phyloP scores from a whole-genome alignment of 2,113 vertebrate genomes.

The Paedocypris sp. region DNA sequence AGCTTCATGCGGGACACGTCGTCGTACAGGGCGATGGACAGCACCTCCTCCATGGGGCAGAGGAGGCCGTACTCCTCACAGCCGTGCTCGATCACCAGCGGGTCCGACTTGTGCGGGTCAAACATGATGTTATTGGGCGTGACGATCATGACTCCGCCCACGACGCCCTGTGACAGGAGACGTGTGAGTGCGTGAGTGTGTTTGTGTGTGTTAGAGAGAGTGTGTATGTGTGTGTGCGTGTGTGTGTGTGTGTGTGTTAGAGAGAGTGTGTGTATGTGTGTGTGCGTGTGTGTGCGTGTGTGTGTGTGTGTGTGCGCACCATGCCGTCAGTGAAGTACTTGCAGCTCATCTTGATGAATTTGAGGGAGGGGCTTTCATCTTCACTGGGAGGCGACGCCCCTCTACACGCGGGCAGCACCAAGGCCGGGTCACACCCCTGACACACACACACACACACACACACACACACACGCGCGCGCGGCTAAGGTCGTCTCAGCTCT shows the following conservation, averaged over 20 bases:
- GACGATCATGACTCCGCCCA: slow-evolving; percentile 94
- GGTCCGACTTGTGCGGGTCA: slow-evolving; percentile 96
- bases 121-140: slow-evolving; percentile 99
- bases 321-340: slow-evolving; percentile 97
- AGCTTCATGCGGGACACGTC: slow-evolving; percentile 98
- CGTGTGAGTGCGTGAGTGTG: too few relatives aligned
- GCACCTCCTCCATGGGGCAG: slow-evolving; percentile 93
- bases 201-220: too few relatives aligned
- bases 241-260: too few relatives aligned
- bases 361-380: slow-evolving; percentile 78
- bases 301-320: slow-evolving; percentile 69
- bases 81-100: slow-evolving; percentile 93
- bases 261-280: too few relatives aligned
- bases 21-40: slow-evolving; percentile 88
- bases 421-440: slow-evolving; percentile 65
- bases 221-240: too few relatives aligned
- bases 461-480: too few relatives aligned
- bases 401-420: slow-evolving; percentile 67
- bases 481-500: too few relatives aligned
- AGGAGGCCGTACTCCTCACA: slow-evolving; percentile 97
- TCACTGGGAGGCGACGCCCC: slow-evolving; percentile 85
- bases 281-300: too few relatives aligned
- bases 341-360: slow-evolving; percentile 98
- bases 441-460: not conserved
- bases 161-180: slow-evolving; percentile 95